Percentiles rank a stretch among this genome's conserved stretches.
Conservation (phyloP, 2,797 vertebrate genomes). For the Parambassis ranga region DNA sequence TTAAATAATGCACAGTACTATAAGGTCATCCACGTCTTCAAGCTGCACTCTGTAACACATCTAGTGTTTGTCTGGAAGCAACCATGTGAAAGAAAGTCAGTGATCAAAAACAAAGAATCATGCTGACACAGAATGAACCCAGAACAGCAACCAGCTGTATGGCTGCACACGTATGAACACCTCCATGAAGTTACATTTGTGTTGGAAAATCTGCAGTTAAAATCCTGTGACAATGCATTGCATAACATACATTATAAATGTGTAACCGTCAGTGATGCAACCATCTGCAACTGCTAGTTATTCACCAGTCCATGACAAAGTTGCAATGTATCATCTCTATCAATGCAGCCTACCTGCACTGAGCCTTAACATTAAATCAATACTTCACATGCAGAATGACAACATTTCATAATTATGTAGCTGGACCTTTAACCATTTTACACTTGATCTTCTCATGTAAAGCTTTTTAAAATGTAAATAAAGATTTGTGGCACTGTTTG, state of each 20-base stretch:
- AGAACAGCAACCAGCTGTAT: not conserved
- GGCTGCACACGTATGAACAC: too few relatives aligned
- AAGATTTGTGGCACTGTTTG: not conserved
- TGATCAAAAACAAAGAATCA: not conserved
- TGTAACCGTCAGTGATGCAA: too few relatives aligned
- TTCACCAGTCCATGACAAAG: too few relatives aligned
- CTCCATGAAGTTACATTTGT: not conserved
- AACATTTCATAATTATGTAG: not conserved
- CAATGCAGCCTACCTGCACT: too few relatives aligned
- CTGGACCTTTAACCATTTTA: not conserved
- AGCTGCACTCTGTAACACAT: too few relatives aligned
- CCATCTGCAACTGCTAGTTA: too few relatives aligned
- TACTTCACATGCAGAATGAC: too few relatives aligned
- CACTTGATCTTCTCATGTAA: not conserved
- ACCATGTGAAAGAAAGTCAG: not conserved
- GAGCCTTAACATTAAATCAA: too few relatives aligned
- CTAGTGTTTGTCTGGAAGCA: not conserved
- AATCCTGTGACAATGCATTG: not conserved
- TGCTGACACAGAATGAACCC: not conserved
- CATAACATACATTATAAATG: not conserved
- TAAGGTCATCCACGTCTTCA: too few relatives aligned
- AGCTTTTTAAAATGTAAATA: not conserved
- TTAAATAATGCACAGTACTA: too few relatives aligned
- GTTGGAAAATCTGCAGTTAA: not conserved
- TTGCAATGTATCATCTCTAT: too few relatives aligned